These are phyloP conservation scores for Oryzias melastigma DNA, from an alignment of 2,113 vertebrate species.

Conservation along the genomic window DNA sequence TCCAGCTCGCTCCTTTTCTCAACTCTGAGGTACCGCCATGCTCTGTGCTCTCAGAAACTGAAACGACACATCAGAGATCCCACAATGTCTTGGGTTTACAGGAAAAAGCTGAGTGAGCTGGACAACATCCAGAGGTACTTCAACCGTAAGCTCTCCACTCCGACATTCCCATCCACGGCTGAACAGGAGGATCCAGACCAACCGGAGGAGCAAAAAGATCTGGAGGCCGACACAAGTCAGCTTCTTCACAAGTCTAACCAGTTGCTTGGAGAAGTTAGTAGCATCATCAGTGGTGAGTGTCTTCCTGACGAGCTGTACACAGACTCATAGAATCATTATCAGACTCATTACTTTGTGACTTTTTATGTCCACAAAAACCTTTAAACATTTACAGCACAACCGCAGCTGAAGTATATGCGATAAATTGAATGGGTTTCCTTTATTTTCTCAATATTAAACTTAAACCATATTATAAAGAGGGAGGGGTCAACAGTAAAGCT, in stretches of 20 bases:
- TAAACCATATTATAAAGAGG: too few relatives aligned
- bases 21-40: slow-evolving; percentile 82
- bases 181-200: slow-evolving; percentile 43
- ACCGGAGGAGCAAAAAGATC: slow-evolving; percentile 9
- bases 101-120: slow-evolving; percentile 89
- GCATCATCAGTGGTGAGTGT: slow-evolving; percentile 81
- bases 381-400: too few relatives aligned
- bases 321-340: too few relatives aligned
- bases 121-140: slow-evolving; percentile 94
- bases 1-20: slow-evolving; percentile 80
- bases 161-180: slow-evolving; percentile 62
- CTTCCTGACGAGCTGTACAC: not conserved
- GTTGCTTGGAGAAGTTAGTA: slow-evolving; percentile 83
- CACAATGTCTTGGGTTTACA: slow-evolving; percentile 47
- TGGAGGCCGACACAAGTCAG: slow-evolving; percentile 24
- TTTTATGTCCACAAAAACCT: not conserved
- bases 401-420: too few relatives aligned
- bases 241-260: slow-evolving; percentile 80
- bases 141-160: slow-evolving; percentile 82
- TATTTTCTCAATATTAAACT: too few relatives aligned
- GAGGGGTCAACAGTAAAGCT: too few relatives aligned
- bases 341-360: not conserved
- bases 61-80: not conserved
- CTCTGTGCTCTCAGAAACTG: not conserved
- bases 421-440: too few relatives aligned